phyloP scores from a whole-genome alignment of 1,140 invertebrate genomes.

The Megalopta genalis region DNA sequence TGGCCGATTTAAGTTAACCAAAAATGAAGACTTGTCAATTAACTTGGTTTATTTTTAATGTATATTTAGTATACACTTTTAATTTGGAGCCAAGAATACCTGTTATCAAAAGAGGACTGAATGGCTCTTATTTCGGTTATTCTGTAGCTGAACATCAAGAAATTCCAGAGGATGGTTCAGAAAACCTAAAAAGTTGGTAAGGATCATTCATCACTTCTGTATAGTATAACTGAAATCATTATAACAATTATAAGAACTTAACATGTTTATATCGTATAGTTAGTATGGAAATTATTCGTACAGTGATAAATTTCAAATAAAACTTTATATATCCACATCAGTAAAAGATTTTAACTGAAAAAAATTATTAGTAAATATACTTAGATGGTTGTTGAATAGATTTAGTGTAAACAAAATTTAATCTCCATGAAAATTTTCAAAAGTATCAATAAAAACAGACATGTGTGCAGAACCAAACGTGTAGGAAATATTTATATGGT shows the following conservation, averaged over 20 bases:
- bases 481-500: too few species aligned
- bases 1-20: not conserved
- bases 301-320: not conserved
- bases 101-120: slow-evolving; percentile 87
- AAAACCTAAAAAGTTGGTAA: slow-evolving; percentile 83
- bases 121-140: slow-evolving; percentile 92
- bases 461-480: too few species aligned
- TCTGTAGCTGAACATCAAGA: slow-evolving; percentile 91
- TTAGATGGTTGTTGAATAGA: too few species aligned
- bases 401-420: too few species aligned
- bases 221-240: slow-evolving; percentile 8
- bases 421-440: too few species aligned
- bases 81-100: slow-evolving; percentile 93
- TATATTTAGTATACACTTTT: slow-evolving; percentile 78
- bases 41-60: slow-evolving; percentile 28
- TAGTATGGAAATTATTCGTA: not conserved
- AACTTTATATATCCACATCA: too few species aligned
- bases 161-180: slow-evolving; percentile 72
- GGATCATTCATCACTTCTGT: slow-evolving; percentile 52
- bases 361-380: not conserved
- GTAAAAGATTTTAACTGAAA: not conserved
- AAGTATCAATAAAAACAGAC: too few species aligned
- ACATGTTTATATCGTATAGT: not conserved
- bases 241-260: not conserved
- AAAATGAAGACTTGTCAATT: slow-evolving; percentile 28